Evolutionary conservation across 2,797 vertebrate species (phyloP), one percentile per base, ranked within the genome.

Genomic region (Danio aesculapii): DNA sequence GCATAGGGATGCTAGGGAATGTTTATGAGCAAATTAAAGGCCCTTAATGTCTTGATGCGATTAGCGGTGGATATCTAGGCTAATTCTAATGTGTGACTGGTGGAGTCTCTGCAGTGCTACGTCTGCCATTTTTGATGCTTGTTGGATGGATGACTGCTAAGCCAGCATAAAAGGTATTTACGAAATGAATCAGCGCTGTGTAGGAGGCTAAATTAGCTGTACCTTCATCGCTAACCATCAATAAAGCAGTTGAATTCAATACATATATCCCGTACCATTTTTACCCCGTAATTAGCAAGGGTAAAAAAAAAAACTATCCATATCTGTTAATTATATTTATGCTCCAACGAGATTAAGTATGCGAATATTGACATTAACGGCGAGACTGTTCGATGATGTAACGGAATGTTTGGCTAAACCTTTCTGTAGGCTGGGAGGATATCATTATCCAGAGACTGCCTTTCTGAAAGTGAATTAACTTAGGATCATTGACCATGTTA

Each of bases 391-490:
- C 19, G 50, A 39, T 84, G 84, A 82, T 85, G 86, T 77, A 77
- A 57, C 76, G 70, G 70, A 74, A 80, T 69, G 84, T 81, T 84
- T 83, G 82, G 84, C 80, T 85, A 85, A 84, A 82, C 83, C 79
- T 84, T 75, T 79, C 79, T 81, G 76, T 70, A 77, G 69, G 80
- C 76, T 75, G 57, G 14, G 58, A 82, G 72, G 73, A 84, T 85
- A 84, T 85, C 76, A 84, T 84, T 77, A 85, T 80, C 84, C 68
- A 75, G 62, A 64, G 68, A 73, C 75, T 67, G 67, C 52, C 50
- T 82, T 82, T 79, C 79, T 76, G 79, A 82, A 82, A 87, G 79
- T 82, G 84, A 84, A 87, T 87, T 85, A 87, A 85, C 72, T 77
- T 52, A 71, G 84, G 76, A 85, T 82, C 84, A 84, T 79, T 85